Base-by-base conservation (phyloP, 2,888 invertebrate species). In the Agonopterix heracliana region DNA sequence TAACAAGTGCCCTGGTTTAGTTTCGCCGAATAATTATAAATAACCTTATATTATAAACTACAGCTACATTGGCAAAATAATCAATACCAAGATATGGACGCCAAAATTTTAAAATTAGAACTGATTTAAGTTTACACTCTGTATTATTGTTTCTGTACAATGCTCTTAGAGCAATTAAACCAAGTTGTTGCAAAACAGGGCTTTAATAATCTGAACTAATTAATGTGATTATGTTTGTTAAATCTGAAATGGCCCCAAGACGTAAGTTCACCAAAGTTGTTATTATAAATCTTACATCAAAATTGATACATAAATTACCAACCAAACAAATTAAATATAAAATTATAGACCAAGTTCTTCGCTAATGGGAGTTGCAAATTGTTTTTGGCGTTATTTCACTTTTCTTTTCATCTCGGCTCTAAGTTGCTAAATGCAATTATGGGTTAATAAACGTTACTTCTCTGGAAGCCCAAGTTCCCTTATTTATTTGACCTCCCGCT, bases 301-400 rank as follows among this genome's bases (percentile, higher is more conserved):
- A 71, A 73, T 70, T 67, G 61, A 67, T 68, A 59, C 62, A 71
- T 74, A 77, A 77, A 73, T 76, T 51, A 60, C 57, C 53, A 49
- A 54, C 56, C 45, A 55, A 71, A 68, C 67, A 68, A 74, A 74
- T 70, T 64, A 71, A 72, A 77, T 72, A 73, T 71, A 64, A 75
- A 77, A 72, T 71, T 73, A 78, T 75, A 72, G 73, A 68, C 67
- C 57, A 78, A 78, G 75, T 78, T 78, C 52, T 49, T 56, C 56
- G 62, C 54, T 77, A 74, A 78, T 75, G 75, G 76, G 67, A 72
- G 72, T 79, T 78, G 56, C 59, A 71, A 78, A 74, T 78, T 76
- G 70, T 73, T 79, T 72, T 68, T 51, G 56, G 54, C 71, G 61
- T 71, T 69, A 70, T 71, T 70, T 72, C 59, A 59, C 59, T 65